Evolutionary conservation across 2,888 invertebrate species (phyloP), one percentile per base, ranked within the genome.

Genomic region (Troglohyphantes excavatus): DNA sequence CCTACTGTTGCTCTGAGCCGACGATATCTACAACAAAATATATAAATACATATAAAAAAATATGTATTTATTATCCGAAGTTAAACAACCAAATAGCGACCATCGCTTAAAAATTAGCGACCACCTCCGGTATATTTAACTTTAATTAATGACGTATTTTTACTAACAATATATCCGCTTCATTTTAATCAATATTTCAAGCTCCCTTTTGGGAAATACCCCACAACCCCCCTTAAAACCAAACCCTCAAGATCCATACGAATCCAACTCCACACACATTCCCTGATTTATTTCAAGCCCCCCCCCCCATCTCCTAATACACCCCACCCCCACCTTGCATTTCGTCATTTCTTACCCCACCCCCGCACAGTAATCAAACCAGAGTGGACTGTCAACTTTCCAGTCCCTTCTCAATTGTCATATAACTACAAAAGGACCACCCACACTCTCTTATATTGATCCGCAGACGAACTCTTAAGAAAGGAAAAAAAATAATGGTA

Each of bases 361-460:
- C 33, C 33, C 33, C 33, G 76, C 85, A 72, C 19, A 23, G 87
- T 81, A 89, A 89, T 89, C 88, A 89, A 82, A 82, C 63, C 46
- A 39, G 82, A 89, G 88, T 89, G 88, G 88, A 89, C 88, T 73
- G 88, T 83, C 88, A 76, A 76, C 87, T 73, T 88, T 76, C 70
- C 53, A 23, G 26, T 53, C 46, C 43, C 73, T 11, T 23, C 59
- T 53, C 33, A 46, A 70, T 78, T 86, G 78, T 86, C 76, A 86
- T 78, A 86, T 86, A 59, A 78, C 82, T 82, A 82, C 82, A 82
- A 82, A 82, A 26, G 59, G 53, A n/a, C 68, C 53, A 6, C 53
- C 13, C 61, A 61, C 68, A 43, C 81, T 81, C 75, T 75, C 81
- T 61, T 29, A 81, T 88, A 88, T 88, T 88, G 87, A 88, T 88